Evolutionary conservation across 2,888 invertebrate genomes (phyloP).

Genomic region (Andrena bucephala): DNA sequence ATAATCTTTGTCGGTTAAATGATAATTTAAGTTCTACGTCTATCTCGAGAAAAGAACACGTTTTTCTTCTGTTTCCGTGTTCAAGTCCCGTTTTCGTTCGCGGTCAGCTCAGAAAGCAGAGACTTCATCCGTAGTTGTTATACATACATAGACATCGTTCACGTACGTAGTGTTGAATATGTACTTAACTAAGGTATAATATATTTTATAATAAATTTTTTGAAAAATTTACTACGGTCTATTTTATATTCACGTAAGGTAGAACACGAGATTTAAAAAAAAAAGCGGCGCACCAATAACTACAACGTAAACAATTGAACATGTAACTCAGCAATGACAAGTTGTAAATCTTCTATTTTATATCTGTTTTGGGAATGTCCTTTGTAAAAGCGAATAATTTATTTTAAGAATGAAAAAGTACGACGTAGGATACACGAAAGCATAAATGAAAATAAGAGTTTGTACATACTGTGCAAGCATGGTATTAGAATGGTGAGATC

Average conservation of each 20-base stretch:
- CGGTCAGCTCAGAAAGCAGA: conserved; percentile 34
- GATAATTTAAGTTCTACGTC: conserved; percentile 15
- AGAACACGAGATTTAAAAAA: neutral
- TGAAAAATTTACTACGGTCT: conserved; percentile 51
- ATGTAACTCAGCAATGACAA: neutral
- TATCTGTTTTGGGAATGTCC: neutral
- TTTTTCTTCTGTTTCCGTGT: conserved; percentile 32
- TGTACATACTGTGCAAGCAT: no score
- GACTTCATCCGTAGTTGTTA: conserved; percentile 69
- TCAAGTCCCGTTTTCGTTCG: conserved; percentile 45
- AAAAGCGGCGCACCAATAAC: neutral
- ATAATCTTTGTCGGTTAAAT: conserved; percentile 14
- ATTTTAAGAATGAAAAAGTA: no score
- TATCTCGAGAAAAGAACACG: conserved; percentile 5
- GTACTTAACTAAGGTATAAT: conserved; percentile 83
- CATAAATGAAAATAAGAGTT: no score
- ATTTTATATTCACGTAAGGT: neutral
- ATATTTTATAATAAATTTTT: conserved; percentile 84
- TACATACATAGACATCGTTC: conserved; percentile 64
- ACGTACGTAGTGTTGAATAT: conserved; percentile 81
- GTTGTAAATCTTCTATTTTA: neutral
- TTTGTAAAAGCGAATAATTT: no score
- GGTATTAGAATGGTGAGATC: no score
- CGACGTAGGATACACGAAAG: no score
- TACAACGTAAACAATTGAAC: neutral